Conservation (phyloP, 1,140 invertebrate species). For the Tetragnatha versicolor region DNA sequence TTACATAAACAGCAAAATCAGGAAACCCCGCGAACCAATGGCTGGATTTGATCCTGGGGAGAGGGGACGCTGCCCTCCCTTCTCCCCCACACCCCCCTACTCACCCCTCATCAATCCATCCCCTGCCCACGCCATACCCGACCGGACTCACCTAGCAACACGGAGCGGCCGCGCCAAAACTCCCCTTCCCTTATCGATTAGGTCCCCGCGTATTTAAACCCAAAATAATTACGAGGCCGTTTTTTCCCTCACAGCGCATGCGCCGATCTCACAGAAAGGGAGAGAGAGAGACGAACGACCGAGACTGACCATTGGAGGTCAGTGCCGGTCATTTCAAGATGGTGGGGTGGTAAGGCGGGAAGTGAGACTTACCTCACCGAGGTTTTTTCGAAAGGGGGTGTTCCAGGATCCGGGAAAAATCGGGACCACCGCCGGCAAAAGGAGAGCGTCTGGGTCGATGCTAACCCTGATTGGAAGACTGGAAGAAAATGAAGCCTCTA, state of each 20-base stretch:
- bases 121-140: too few species aligned
- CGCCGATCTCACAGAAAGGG: too few species aligned
- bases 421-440: slow-evolving; percentile 17
- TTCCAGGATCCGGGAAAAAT: slow-evolving; percentile 25
- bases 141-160: slow-evolving; percentile 47
- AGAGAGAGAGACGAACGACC: too few species aligned
- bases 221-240: slow-evolving; percentile 50
- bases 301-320: slow-evolving; percentile 44
- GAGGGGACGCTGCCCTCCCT: too few species aligned
- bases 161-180: slow-evolving; percentile 7
- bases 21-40: too few species aligned
- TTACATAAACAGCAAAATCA: too few species aligned
- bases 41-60: too few species aligned
- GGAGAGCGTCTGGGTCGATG: slow-evolving; percentile 41
- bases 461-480: slow-evolving; percentile 55
- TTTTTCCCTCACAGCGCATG: slow-evolving; percentile 55
- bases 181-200: slow-evolving; percentile 39
- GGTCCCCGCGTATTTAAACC: slow-evolving; percentile 48
- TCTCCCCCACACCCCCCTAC: too few species aligned
- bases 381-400: slow-evolving; percentile 40
- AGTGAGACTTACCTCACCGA: slow-evolving; percentile 43
- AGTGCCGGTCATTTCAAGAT: too few species aligned
- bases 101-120: too few species aligned
- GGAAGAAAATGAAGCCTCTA: slow-evolving; percentile 52
- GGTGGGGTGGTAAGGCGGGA: slow-evolving; percentile 17